Percentiles rank a stretch among this genome's conserved stretches.
Conservation (phyloP, 2,797 vertebrate species). For the Myripristis jacobus region DNA sequence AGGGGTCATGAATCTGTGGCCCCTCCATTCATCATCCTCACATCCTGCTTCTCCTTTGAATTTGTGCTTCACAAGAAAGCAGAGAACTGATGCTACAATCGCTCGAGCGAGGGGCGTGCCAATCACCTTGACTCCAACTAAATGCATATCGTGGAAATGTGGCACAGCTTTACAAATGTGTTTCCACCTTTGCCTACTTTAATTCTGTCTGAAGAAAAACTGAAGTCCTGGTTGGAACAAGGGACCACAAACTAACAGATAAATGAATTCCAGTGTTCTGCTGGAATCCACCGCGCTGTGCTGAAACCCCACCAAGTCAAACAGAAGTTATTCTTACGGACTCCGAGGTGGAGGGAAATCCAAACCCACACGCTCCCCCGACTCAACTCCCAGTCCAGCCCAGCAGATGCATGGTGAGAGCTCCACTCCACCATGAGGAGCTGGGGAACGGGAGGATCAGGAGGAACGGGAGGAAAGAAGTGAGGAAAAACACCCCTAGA, state of each 20-base stretch:
- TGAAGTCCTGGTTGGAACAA: slow-evolving; percentile 51
- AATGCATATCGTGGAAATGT: slow-evolving; percentile 22
- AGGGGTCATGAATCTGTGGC: slow-evolving; percentile 31
- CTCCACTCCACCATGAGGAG: slow-evolving; percentile 63
- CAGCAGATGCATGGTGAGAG: slow-evolving; percentile 68
- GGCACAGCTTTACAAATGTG: slow-evolving; percentile 33
- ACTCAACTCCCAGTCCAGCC: slow-evolving; percentile 63
- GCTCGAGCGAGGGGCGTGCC: not conserved
- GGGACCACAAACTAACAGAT: slow-evolving; percentile 65
- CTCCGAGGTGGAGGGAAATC: slow-evolving; percentile 74
- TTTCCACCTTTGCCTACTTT: slow-evolving; percentile 47
- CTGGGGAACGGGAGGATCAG: slow-evolving; percentile 65
- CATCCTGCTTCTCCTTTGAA: slow-evolving; percentile 11
- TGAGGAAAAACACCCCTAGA: slow-evolving; percentile 56
- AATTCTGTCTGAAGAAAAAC: slow-evolving; percentile 63
- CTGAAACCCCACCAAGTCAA: slow-evolving; percentile 83
- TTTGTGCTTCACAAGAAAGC: not conserved
- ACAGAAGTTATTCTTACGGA: slow-evolving; percentile 77
- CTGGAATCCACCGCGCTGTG: slow-evolving; percentile 74
- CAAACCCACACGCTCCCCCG: slow-evolving; percentile 77
- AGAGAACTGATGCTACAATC: too few species aligned
- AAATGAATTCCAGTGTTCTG: slow-evolving; percentile 77
- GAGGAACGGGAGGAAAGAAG: slow-evolving; percentile 65
- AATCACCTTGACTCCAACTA: slow-evolving; percentile 3
- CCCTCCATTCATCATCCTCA: slow-evolving; percentile 52